Conservation (phyloP, 2,113 vertebrate species). For the Aldabrachelys gigantea region DNA sequence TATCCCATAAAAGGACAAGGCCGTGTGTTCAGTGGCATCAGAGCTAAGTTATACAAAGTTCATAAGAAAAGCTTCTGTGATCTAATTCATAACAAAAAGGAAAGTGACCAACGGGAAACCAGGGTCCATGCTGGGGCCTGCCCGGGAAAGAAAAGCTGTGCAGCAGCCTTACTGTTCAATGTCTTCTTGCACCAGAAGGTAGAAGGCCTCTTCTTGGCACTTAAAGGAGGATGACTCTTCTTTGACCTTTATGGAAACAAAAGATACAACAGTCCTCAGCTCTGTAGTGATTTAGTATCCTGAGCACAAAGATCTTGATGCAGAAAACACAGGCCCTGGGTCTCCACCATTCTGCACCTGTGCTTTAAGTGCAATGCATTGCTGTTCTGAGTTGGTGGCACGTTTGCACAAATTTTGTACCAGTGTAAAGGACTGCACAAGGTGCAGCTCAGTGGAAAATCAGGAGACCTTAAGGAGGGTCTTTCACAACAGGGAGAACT, state of each 20-base stretch:
- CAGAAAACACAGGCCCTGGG: background rate
- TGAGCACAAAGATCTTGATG: accelerated
- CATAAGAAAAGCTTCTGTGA: background rate
- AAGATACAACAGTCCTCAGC: conserved; percentile 37
- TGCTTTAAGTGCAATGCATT: accelerated
- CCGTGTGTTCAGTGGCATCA: background rate
- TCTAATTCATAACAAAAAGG: accelerated
- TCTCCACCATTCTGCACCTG: background rate
- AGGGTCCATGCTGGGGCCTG: accelerated
- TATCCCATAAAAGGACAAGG: accelerated
- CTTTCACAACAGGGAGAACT: background rate
- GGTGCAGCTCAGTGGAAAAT: background rate
- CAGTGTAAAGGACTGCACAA: background rate
- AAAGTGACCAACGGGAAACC: accelerated
- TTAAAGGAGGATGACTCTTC: background rate
- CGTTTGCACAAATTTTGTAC: background rate
- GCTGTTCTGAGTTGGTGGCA: background rate
- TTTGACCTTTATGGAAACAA: conserved; percentile 53
- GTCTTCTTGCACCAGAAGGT: background rate
- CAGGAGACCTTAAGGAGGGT: background rate
- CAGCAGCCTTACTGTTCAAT: conserved; percentile 61
- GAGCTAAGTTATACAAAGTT: background rate
- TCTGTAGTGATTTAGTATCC: accelerated
- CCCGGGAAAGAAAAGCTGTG: accelerated
- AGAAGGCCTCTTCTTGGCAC: conserved; percentile 45